Conservation (phyloP, 1,140 invertebrate genomes). For the Penaeus indicus region DNA sequence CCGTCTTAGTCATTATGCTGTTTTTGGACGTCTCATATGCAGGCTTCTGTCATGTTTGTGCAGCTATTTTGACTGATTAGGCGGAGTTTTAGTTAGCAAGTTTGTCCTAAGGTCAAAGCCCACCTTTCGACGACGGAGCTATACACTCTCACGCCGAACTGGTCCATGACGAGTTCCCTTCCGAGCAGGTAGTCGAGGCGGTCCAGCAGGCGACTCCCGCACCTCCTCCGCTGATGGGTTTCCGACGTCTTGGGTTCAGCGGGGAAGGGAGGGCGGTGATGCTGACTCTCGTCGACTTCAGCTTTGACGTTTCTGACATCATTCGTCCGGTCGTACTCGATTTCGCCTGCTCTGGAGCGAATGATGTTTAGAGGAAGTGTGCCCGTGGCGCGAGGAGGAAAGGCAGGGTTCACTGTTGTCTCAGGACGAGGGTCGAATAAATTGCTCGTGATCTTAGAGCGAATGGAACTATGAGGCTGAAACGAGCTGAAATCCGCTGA, state of each 20-base stretch:
- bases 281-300: too few species aligned
- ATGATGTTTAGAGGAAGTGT: too few species aligned
- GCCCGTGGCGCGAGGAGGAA: too few species aligned
- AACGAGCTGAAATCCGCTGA: conserved; percentile 47
- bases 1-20: too few species aligned
- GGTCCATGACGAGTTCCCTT: conserved; percentile 23
- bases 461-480: neutral
- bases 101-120: neutral
- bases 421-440: neutral
- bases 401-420: too few species aligned
- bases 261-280: too few species aligned
- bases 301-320: too few species aligned
- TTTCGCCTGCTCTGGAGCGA: too few species aligned
- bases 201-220: neutral
- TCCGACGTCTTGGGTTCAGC: neutral
- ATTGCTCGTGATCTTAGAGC: too few species aligned
- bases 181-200: conserved; percentile 27
- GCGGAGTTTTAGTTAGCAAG: neutral
- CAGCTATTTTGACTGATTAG: neutral
- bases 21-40: too few species aligned
- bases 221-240: neutral
- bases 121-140: conserved; percentile 46
- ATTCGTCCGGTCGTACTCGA: too few species aligned
- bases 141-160: conserved; percentile 36
- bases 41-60: neutral